Evolutionary conservation across 1,140 invertebrate genomes (phyloP).

Genomic region (Leptinotarsa lineolata): DNA sequence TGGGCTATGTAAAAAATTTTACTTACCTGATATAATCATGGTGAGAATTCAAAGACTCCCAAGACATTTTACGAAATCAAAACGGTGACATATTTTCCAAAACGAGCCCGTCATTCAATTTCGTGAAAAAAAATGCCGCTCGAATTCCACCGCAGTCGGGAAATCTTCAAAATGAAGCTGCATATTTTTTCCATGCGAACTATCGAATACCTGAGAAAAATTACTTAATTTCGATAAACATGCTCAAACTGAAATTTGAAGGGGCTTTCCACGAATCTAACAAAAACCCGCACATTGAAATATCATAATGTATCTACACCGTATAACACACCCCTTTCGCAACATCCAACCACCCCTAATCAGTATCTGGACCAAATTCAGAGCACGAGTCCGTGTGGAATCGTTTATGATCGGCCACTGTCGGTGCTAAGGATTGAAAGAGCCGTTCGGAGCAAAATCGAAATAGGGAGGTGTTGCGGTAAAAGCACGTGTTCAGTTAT

Average conservation of each 20-base stretch:
- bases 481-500: slow-evolving; percentile 17
- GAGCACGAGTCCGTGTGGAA: slow-evolving; percentile 22
- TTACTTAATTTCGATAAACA: no score
- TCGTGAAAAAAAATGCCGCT: background rate
- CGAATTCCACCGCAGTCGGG: background rate
- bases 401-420: slow-evolving; percentile 19
- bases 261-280: background rate
- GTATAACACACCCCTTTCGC: slow-evolving; percentile 40
- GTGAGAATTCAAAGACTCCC: slow-evolving; percentile 38
- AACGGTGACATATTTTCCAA: background rate
- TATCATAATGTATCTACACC: background rate
- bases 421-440: slow-evolving; percentile 16
- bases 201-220: no score
- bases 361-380: slow-evolving; percentile 38
- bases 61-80: slow-evolving; percentile 33
- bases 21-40: slow-evolving; percentile 17
- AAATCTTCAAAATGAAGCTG: background rate
- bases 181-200: background rate
- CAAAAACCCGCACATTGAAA: background rate
- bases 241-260: background rate
- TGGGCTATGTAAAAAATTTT: no score
- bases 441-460: slow-evolving; percentile 12
- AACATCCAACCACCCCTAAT: slow-evolving; percentile 33
- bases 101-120: background rate
- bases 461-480: slow-evolving; percentile 16